A percentile compares a stretch with the other conserved stretches of the same genome.
Evolutionary conservation across 92 coral and sea anemone genomes (phyloP).

Genomic region (Chrysogorgia sp.): DNA sequence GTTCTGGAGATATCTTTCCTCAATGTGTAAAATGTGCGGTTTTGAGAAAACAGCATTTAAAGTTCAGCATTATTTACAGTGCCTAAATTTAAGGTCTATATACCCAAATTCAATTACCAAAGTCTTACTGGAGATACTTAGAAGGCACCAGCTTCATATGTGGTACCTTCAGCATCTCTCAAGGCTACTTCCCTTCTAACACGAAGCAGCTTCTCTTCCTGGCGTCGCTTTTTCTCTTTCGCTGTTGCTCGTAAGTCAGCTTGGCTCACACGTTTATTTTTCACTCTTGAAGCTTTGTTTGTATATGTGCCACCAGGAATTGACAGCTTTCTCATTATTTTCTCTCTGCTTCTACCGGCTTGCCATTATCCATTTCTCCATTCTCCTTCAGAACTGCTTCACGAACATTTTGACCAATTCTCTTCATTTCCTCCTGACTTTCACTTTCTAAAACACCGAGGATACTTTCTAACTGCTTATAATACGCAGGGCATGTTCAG

Average conservation of each 20-base stretch:
- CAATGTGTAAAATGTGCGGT: constrained; percentile 1
- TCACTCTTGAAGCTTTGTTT: not conserved
- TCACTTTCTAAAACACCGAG: constrained; percentile 10
- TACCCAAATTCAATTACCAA: not conserved
- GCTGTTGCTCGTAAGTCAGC: constrained; percentile 18
- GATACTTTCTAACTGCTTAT: constrained; percentile 41
- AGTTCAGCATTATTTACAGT: not conserved
- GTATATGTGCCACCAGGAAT: constrained; percentile 13
- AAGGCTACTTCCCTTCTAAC: not conserved
- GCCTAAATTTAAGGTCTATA: not conserved
- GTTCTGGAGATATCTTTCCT: constrained; percentile 10
- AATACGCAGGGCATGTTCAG: too few relatives aligned
- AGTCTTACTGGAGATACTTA: not conserved
- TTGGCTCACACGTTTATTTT: constrained; percentile 2
- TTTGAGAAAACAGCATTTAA: constrained; percentile 26
- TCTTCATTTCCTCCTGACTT: not conserved
- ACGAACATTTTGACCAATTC: constrained; percentile 15
- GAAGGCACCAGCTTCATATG: constrained; percentile 26
- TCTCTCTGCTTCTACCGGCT: too few relatives aligned
- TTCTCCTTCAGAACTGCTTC: constrained; percentile 5
- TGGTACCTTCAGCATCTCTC: constrained; percentile 22
- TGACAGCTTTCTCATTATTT: constrained; percentile 18
- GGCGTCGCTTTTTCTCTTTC: not conserved
- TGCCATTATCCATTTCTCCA: not conserved
- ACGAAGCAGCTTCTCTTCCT: not conserved